Percentiles rank a stretch among this genome's conserved stretches.
These are phyloP conservation scores for Mesoclemmys tuberculata DNA, from an alignment of 2,113 vertebrate species.

Conservation along the genomic window DNA sequence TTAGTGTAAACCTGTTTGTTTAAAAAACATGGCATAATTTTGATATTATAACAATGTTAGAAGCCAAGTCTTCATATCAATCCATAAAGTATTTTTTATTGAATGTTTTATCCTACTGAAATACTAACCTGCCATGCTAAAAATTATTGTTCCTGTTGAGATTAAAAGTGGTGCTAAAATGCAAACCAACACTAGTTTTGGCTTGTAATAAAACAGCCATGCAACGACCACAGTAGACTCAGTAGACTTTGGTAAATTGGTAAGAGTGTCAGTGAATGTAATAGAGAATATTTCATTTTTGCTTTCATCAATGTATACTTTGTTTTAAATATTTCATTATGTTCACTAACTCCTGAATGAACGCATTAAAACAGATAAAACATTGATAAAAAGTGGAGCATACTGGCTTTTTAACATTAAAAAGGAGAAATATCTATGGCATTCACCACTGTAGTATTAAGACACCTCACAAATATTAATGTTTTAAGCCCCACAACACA, in stretches of 20 bases:
- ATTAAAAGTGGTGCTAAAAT: conserved; percentile 67
- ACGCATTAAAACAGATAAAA: background rate
- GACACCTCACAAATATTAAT: background rate
- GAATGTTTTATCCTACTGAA: conserved; percentile 52
- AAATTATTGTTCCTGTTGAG: conserved; percentile 45
- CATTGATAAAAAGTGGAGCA: background rate
- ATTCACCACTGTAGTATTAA: background rate
- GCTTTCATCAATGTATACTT: conserved; percentile 11
- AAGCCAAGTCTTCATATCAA: conserved; percentile 26
- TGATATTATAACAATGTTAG: conserved; percentile 4
- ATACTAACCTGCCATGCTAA: conserved; percentile 29
- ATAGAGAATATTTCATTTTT: conserved; percentile 47
- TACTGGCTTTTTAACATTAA: background rate
- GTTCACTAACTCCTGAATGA: conserved; percentile 36
- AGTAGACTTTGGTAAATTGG: background rate
- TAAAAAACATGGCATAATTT: conserved; percentile 59
- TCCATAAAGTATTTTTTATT: conserved; percentile 56
- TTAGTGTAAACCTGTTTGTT: background rate
- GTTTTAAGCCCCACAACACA: background rate
- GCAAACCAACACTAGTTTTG: conserved; percentile 27
- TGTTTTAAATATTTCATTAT: conserved; percentile 43
- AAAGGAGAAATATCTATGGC: background rate
- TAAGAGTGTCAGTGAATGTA: conserved; percentile 43
- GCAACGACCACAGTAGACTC: conserved; percentile 30
- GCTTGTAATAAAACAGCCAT: conserved; percentile 46